Conservation (phyloP, 2,113 vertebrate genomes). For the Dolichallabes microphthalmus region DNA sequence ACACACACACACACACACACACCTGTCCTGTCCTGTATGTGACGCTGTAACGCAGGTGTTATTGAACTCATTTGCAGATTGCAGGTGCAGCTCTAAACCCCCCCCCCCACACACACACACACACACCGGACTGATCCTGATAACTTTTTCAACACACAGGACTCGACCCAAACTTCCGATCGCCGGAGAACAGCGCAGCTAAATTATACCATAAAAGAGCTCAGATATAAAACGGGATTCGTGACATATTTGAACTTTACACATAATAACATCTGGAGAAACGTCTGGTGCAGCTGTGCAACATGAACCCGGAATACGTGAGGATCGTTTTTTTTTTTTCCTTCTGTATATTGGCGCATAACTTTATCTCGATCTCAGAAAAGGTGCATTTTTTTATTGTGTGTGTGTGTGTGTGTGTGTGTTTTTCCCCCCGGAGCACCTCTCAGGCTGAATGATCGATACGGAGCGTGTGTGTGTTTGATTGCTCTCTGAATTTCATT, state of each 20-base stretch:
- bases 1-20: not conserved
- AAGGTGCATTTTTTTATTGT: constrained; percentile 1
- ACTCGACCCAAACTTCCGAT: too few relatives aligned
- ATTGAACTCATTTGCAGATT: not conserved
- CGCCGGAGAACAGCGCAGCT: too few relatives aligned
- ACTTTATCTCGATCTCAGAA: not conserved
- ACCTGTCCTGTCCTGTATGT: not conserved
- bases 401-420: not conserved
- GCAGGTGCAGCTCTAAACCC: not conserved
- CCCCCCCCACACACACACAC: too few relatives aligned
- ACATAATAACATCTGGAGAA: not conserved
- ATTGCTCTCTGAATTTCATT: constrained; percentile 70
- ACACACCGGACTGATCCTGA: too few relatives aligned
- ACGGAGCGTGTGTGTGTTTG: constrained; percentile 64
- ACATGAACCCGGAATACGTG: not conserved
- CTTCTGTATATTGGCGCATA: not conserved
- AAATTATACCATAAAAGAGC: not conserved
- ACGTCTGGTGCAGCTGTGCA: not conserved
- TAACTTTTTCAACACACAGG: too few relatives aligned
- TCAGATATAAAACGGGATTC: not conserved
- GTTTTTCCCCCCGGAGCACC: constrained; percentile 47
- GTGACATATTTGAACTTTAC: not conserved
- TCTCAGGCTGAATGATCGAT: constrained; percentile 68
- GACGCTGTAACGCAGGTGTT: not conserved
- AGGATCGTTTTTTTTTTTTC: too few relatives aligned